phyloP scores from a whole-genome alignment of 2,113 vertebrate species.

The Sprattus sprattus region DNA sequence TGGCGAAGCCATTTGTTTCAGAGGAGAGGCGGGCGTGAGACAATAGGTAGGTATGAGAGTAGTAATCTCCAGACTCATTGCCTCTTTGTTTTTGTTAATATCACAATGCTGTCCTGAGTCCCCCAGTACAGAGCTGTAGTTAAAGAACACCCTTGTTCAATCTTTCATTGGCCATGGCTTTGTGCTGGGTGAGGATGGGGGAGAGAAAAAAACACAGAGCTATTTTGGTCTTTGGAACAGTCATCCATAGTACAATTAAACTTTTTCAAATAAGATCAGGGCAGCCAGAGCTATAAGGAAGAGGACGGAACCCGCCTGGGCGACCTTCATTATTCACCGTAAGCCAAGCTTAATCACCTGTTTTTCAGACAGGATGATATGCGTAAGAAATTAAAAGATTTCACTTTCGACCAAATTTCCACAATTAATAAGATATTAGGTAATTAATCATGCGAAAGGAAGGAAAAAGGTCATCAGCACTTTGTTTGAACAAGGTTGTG shows the following conservation, averaged over 20 bases:
- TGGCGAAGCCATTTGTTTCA: constrained; percentile 27
- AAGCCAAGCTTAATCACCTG: constrained; percentile 75
- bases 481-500: constrained; percentile 64
- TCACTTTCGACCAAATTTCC: constrained; percentile 80
- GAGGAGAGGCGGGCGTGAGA: not conserved
- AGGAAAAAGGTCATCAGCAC: constrained; percentile 66
- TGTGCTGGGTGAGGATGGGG: constrained; percentile 21
- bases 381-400: constrained; percentile 87
- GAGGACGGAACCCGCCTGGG: constrained; percentile 59
- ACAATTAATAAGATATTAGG: constrained; percentile 94
- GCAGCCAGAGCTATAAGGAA: constrained; percentile 77
- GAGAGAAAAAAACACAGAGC: not conserved
- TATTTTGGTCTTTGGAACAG: constrained; percentile 31
- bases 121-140: constrained; percentile 13
- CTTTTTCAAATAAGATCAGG: constrained; percentile 54
- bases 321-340: constrained; percentile 81
- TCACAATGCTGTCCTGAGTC: constrained; percentile 19
- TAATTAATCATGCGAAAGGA: constrained; percentile 88
- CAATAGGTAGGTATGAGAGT: constrained; percentile 27
- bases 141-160: not conserved
- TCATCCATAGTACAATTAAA: constrained; percentile 45
- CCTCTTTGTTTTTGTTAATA: not conserved
- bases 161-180: constrained; percentile 36
- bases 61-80: constrained; percentile 23
- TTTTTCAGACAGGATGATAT: constrained; percentile 79